A percentile compares a stretch with the other conserved stretches of the same genome.
Conservation (phyloP, 1,140 invertebrate genomes). For the Drosophila punjabiensis region DNA sequence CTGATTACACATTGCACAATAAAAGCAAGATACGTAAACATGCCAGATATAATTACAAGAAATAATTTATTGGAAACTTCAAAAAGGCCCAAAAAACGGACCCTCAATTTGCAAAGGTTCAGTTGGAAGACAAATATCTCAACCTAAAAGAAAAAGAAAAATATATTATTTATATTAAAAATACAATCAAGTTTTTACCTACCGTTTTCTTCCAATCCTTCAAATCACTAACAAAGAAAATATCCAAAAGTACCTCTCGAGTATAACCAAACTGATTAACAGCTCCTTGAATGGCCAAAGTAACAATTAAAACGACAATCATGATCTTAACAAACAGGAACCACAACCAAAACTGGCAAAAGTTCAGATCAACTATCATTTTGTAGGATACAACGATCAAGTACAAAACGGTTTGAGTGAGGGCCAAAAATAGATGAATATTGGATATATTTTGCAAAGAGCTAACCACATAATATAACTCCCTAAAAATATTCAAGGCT, state of each 20-base stretch:
- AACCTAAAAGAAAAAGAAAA: constrained; percentile 16
- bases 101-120: constrained; percentile 44
- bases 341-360: neutral
- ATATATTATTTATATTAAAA: neutral
- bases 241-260: constrained; percentile 35
- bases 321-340: constrained; percentile 18
- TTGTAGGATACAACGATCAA: constrained; percentile 31
- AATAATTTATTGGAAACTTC: constrained; percentile 51
- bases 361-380: neutral
- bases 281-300: constrained; percentile 28
- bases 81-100: constrained; percentile 37
- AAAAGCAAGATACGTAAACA: constrained; percentile 36
- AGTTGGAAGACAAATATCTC: constrained; percentile 50
- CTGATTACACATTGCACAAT: constrained; percentile 47
- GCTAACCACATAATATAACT: constrained; percentile 17
- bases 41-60: constrained; percentile 39
- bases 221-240: constrained; percentile 23
- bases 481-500: constrained; percentile 40
- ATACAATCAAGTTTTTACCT: neutral
- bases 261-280: constrained; percentile 33
- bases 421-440: constrained; percentile 13
- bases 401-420: constrained; percentile 17
- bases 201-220: constrained; percentile 47
- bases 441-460: constrained; percentile 28
- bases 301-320: constrained; percentile 37